Evolutionary conservation across 2,888 invertebrate genomes (phyloP), one percentile per base, ranked within the genome.

Genomic region (Leptarthrus brevirostris): DNA sequence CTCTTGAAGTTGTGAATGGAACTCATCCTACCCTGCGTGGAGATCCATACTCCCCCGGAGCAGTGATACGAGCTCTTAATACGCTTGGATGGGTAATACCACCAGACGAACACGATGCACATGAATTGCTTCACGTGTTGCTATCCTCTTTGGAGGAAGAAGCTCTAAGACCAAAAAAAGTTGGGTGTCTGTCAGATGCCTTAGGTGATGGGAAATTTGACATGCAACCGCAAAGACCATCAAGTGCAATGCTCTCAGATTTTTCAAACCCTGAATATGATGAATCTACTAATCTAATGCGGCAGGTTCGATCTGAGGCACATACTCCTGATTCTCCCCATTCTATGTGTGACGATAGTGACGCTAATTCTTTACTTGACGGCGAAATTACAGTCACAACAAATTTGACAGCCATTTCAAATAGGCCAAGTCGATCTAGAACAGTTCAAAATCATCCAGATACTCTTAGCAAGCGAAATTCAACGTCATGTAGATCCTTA

Each of bases 111-210:
- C 93, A 97, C 84, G 98, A 98, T 86, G 94, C 96, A 0, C 97
- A 97, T 82, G 97, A 98, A 85, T 85, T 98, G 69, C 90, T 97
- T 79, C 95, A 96, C 83, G 92, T 96, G 6, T 86, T 98, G 79
- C 87, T 96, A 6, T 90, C 93, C n/a, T 95, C 96, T 12, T 86
- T 97, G 61, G 96, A 96, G 82, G 94, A 96, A 81, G 97, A 98
- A 85, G 89, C 89, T 3, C 79, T 80, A 14, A 79, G 83, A 40
- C 84, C 84, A 1, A 83, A 84, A 36, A 83, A 83, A 75, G 75
- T 83, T 58, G 92, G 93, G 53, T 92, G 93, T 79, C 86, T 93
- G 1, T 93, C 93, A 0, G 93, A 93, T 83, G 93, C 93, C 0
- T 84, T 83, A 2, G 86, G 86, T 47, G 86, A 86, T 52, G 86